Evolutionary conservation across 2,888 invertebrate species (phyloP), one percentile per base, ranked within the genome.

Genomic region (Drosophila planitibia): DNA sequence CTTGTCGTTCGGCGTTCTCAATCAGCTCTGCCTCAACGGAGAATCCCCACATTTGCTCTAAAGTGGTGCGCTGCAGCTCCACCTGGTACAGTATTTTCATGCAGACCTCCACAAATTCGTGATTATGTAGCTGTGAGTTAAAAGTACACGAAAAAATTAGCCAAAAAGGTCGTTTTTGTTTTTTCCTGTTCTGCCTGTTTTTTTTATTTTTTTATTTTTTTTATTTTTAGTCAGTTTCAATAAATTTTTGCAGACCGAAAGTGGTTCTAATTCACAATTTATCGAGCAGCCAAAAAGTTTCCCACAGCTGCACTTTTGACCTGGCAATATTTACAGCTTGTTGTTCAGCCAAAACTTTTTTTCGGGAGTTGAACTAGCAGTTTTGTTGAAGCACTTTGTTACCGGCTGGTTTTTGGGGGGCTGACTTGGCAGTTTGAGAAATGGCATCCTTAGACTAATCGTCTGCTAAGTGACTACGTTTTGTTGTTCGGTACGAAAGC

Each of bases 21-120:
- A 98, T 98, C 70, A 99, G 95, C 94, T 99, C 99, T 4, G 99
- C 99, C 94, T 99, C 99, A 61, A 99, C 98, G 79, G 98, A 98
- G 94, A 99, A 98, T 85, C 99, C 99, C 97, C 99, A 99, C 97
- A 98, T 98, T 93, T 98, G 97, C 91, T 98, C 98, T 90, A 98
- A 95, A 14, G 97, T 97, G 81, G 96, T 96, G 75, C 99, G 95
- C 90, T 97, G 97, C 91, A 99, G 95, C 93, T 99, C 98, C 85
- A 99, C 98, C 95, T 99, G 98, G 94, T 99, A 99, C 81, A 99
- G 95, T 92, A 98, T 97, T 95, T 99, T 99, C 91, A 98, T 97
- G 94, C 98, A 98, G 59, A 99, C 98, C 94, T 99, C 99, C 70
- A 99, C 97, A 81, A 98, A 96, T 94, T 98, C 98, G 93, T 98